Conservation (phyloP, 2,888 invertebrate species). For the Morpho deidamia region DNA sequence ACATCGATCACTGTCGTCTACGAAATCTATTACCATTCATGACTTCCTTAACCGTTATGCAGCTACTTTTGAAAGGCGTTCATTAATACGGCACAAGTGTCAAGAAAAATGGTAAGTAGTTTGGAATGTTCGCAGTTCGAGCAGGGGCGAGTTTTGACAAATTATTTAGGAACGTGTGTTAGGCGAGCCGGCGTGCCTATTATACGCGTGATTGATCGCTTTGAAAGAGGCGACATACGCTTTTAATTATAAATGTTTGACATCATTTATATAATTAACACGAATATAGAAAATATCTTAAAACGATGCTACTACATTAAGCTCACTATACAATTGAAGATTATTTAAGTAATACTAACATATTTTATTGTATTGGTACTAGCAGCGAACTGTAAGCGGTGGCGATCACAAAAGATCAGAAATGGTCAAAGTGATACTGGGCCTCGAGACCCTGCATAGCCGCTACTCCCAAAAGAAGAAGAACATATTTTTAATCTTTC, state of each 20-base stretch:
- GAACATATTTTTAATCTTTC: too few relatives aligned
- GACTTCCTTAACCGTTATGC: conserved; percentile 3
- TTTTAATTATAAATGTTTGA: conserved; percentile 48
- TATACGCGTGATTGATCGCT: conserved; percentile 70
- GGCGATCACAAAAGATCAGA: too few relatives aligned
- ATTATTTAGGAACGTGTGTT: conserved; percentile 76
- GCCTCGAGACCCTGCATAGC: too few relatives aligned
- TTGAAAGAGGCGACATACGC: conserved; percentile 57
- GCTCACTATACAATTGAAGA: too few relatives aligned
- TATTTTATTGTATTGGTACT: too few relatives aligned
- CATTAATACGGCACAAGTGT: conserved; percentile 37
- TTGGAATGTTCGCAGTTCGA: conserved; percentile 45
- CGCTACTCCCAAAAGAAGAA: too few relatives aligned
- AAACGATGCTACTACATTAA: too few relatives aligned
- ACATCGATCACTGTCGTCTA: conserved; percentile 21
- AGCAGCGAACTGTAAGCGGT: too few relatives aligned
- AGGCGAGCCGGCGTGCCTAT: conserved; percentile 64
- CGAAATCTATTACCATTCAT: conserved; percentile 10
- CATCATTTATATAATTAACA: not conserved
- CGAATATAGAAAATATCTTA: too few relatives aligned
- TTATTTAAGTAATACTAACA: too few relatives aligned
- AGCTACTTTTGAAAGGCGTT: conserved; percentile 17
- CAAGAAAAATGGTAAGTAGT: conserved; percentile 51
- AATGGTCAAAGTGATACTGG: too few relatives aligned
- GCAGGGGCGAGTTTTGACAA: conserved; percentile 68